phyloP scores from a whole-genome alignment of 2,797 vertebrate species.

The Megaceryle alcyon region DNA sequence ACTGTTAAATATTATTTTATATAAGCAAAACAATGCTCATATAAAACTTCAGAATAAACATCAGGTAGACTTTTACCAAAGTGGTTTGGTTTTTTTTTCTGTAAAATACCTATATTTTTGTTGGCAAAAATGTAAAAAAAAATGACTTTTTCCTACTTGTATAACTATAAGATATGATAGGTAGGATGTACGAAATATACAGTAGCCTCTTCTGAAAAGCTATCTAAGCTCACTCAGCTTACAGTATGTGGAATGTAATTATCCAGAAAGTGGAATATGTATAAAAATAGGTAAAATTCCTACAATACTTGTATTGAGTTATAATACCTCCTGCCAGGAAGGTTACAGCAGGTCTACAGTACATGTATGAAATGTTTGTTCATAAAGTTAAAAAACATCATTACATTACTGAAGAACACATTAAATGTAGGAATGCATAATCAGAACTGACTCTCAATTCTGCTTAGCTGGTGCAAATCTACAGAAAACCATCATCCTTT shows the following conservation, averaged over 20 bases:
- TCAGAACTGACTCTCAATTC: slow-evolving; percentile 74
- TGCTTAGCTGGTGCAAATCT: slow-evolving; percentile 75
- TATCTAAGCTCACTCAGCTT: slow-evolving; percentile 44
- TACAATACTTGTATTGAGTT: slow-evolving; percentile 76
- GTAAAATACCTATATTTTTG: not conserved
- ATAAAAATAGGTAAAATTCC: slow-evolving; percentile 82
- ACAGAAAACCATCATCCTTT: slow-evolving; percentile 59
- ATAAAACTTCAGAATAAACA: slow-evolving; percentile 38
- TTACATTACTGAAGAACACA: slow-evolving; percentile 62
- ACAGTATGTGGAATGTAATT: slow-evolving; percentile 66
- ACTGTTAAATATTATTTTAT: slow-evolving; percentile 36
- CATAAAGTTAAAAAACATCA: slow-evolving; percentile 74
- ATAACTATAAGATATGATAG: slow-evolving; percentile 37
- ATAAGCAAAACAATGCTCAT: slow-evolving; percentile 8
- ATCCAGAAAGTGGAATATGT: slow-evolving; percentile 73
- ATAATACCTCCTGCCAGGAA: slow-evolving; percentile 70
- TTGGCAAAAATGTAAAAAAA: slow-evolving; percentile 42
- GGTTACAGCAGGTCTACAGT: slow-evolving; percentile 71
- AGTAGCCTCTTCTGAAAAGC: slow-evolving; percentile 62
- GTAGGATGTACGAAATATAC: slow-evolving; percentile 61
- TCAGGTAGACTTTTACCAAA: slow-evolving; percentile 6
- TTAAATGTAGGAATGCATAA: slow-evolving; percentile 73
- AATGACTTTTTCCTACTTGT: not conserved
- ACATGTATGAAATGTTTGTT: slow-evolving; percentile 77
- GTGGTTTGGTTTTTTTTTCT: not conserved